Evolutionary conservation across 2,888 invertebrate species (phyloP), one percentile per base, ranked within the genome.

Genomic region (Didymodactylos carnosus): DNA sequence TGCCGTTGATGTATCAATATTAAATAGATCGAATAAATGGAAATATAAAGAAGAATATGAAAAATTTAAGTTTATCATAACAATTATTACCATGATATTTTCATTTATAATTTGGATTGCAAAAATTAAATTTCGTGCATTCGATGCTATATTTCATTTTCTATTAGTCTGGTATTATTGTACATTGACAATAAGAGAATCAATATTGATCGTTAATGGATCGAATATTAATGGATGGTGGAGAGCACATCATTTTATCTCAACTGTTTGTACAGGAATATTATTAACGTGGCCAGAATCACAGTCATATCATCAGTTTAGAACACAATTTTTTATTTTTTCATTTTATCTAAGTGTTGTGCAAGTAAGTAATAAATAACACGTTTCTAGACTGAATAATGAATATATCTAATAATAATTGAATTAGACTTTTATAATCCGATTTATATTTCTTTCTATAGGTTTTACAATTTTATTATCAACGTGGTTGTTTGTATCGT

Each of bases 121-220:
- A 78, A 89, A 92, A 92, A 91, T 85, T 86, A 91, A 85, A 86
- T 74, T 39, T 77, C 83, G 86, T 76, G 84, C 83, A 77, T 78
- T 85, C 39, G 86, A 86, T 79, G 85, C 86, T n/a, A 77, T 83
- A 13, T 81, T 84, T 73, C 85, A 86, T 86, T 99, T 99, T 84
- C 86, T 98, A 73, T 85, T 97, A 80, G 98, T 99, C 4, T 98
- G 98, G 98, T 99, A 98, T 85, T 98, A 98, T 85, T 98, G 98
- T 84, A 99, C 98, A 19, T 86, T 99, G 78, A 98, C 98, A 73
- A 98, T 98, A 82, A 88, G 98, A 76, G 98, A 99, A 86, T 93
- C 93, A 80, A 98, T 99, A 82, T 87, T 98, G 70, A 93, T 93
- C 84, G 92, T 97, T 74, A 99, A 99, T 84, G 98, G 98, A 0